Conservation (phyloP, 2,888 invertebrate species). For the Schizaphis graminum region DNA sequence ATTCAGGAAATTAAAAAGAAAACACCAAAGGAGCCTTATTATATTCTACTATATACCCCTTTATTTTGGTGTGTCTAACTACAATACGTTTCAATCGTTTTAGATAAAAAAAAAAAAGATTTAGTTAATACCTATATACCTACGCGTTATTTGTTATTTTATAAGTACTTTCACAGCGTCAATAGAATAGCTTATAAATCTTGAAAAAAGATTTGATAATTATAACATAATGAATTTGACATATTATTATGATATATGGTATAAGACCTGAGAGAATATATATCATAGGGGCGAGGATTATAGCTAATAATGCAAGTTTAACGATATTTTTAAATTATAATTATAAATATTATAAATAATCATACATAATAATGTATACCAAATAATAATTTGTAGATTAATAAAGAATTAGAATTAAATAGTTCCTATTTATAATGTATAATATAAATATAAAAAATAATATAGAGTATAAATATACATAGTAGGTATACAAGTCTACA, state of each 20-base stretch:
- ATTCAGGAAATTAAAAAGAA: constrained; percentile 64
- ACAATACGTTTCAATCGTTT: not conserved
- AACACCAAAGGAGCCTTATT: constrained; percentile 2
- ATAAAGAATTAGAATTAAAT: not conserved
- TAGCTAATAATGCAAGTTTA: not conserved
- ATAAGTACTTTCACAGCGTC: not conserved
- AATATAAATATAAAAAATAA: too few species aligned
- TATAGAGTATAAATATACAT: too few species aligned
- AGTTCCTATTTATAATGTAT: not conserved
- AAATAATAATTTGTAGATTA: not conserved
- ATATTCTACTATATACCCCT: not conserved
- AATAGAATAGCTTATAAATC: not conserved
- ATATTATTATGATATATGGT: not conserved
- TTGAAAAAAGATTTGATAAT: not conserved
- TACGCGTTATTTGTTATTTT: not conserved
- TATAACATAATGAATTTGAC: not conserved
- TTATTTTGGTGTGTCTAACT: not conserved
- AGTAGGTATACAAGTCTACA: not conserved
- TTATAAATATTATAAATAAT: not conserved
- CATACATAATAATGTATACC: not conserved
- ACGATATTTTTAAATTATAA: not conserved
- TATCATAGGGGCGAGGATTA: too few species aligned
- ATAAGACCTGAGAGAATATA: not conserved
- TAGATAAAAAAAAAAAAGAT: not conserved
- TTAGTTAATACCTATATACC: not conserved